Evolutionary conservation across 2,888 invertebrate species (phyloP).

Genomic region (Pterobdella sp.): DNA sequence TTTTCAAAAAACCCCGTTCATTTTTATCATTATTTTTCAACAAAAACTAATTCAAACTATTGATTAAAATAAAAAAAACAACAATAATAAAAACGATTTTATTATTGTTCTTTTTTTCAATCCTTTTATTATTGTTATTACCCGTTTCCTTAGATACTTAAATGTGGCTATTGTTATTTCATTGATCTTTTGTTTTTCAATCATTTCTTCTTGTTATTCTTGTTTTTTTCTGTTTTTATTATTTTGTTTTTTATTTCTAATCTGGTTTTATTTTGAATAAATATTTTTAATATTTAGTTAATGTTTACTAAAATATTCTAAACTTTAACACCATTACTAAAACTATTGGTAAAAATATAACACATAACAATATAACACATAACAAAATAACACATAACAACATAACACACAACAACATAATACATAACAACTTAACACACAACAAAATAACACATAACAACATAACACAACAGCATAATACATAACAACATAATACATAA

Average conservation of each 20-base stretch:
- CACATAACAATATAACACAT: conserved; percentile 24
- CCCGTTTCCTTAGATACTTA: background rate
- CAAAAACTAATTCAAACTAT: too few species aligned
- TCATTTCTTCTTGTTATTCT: background rate
- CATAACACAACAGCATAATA: conserved; percentile 28
- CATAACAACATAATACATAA: background rate
- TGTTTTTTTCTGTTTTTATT: background rate
- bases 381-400: conserved; percentile 3
- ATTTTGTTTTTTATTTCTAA: background rate
- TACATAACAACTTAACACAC: conserved; percentile 22
- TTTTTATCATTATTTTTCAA: too few species aligned
- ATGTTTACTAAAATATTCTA: background rate
- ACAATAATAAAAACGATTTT: too few species aligned
- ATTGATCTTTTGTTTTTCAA: background rate
- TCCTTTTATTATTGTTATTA: background rate
- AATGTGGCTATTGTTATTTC: too few species aligned
- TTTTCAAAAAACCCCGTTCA: too few species aligned
- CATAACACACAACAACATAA: conserved; percentile 30
- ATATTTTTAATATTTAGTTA: background rate
- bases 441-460: conserved; percentile 1
- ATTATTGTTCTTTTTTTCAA: background rate
- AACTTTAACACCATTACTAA: background rate
- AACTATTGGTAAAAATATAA: background rate
- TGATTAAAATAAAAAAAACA: too few species aligned
- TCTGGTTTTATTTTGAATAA: too few species aligned